Evolutionary conservation across 2,888 invertebrate species (phyloP), one percentile per base, ranked within the genome.

Genomic region (Euphydryas editha): DNA sequence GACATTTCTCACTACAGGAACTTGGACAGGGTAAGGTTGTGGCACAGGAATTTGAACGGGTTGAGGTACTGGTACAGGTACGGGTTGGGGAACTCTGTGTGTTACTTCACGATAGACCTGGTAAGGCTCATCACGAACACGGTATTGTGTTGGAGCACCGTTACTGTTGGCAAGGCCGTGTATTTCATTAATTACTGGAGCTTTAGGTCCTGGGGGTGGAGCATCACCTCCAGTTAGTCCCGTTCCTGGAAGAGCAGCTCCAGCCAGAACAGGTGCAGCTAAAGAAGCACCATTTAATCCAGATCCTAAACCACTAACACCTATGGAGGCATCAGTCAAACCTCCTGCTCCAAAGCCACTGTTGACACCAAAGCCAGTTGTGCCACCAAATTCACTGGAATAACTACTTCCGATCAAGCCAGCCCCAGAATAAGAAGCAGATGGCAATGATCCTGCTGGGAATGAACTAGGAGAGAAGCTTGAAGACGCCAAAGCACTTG

Each of bases 1-100:
- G 0, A 94, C 84, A 21, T 94, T 92, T 70, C 87, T 93, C 44
- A 92, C 79, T 0, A 94, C 90, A 58, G 94, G 94, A 0, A 94
- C 88, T 77, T 91, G 87, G 15, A 94, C 94, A 21, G 93, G 93
- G 81, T 94, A 94, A 18, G 94, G 94, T 68, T 94, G 94, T 0
- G 94, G 94, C 11, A 94, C 88, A 18, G 93, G 93, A 39, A 94
- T 86, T 72, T 85, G 86, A 20, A 94, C 93, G 59, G 87, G 88
- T 67, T 94, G 93, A 0, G 92, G 92, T 6, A 93, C 90, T 60
- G 91, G 92, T 0, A 93, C 90, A 0, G 93, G 93, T 18, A 93
- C 88, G 0, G 94, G 94, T 72, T 94, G 90, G 1, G 94, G 94
- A 54, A 94, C 93, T 64, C 88, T 90, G 78, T 94, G 94, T 2